Evolutionary conservation across 2,888 invertebrate species (phyloP).

Genomic region (Watsonalla binaria): DNA sequence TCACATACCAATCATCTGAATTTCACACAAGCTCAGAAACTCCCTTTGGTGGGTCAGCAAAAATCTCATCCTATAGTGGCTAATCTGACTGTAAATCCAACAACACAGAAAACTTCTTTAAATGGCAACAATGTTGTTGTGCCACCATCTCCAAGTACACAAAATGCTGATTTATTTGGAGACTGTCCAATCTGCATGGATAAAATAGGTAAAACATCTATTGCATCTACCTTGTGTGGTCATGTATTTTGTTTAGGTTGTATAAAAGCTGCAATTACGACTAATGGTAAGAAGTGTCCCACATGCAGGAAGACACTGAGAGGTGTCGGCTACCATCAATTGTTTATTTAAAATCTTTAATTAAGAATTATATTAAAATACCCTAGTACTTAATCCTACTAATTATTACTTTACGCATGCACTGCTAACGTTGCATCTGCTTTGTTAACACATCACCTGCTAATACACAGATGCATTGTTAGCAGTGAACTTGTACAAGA

Average conservation of each 20-base stretch:
- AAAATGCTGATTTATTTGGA: conserved; percentile 14
- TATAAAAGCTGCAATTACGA: conserved; percentile 31
- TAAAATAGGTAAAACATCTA: conserved; percentile 20
- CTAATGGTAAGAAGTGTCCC: conserved; percentile 43
- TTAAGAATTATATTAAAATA: too few relatives aligned
- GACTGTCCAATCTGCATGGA: conserved; percentile 57
- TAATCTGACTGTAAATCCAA: conserved; percentile 1
- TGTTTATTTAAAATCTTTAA: conserved; percentile 17
- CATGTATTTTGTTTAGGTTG: conserved; percentile 52
- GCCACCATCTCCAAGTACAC: neutral
- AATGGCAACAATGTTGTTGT: neutral
- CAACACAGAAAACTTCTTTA: neutral
- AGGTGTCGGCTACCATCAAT: conserved; percentile 38
- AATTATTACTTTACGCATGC: too few relatives aligned
- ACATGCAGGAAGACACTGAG: conserved; percentile 42
- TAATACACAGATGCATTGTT: too few relatives aligned
- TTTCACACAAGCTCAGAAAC: too few relatives aligned
- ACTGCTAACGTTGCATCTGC: too few relatives aligned
- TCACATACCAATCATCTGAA: too few relatives aligned
- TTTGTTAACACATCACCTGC: too few relatives aligned
- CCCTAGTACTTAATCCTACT: too few relatives aligned
- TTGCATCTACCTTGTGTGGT: conserved; percentile 52
- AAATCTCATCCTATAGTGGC: too few relatives aligned
- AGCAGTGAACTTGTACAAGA: too few relatives aligned
- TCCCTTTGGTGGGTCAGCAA: too few relatives aligned